Base-by-base conservation (phyloP, 2,888 invertebrate species). In the Zaprionus obscuricornis region DNA sequence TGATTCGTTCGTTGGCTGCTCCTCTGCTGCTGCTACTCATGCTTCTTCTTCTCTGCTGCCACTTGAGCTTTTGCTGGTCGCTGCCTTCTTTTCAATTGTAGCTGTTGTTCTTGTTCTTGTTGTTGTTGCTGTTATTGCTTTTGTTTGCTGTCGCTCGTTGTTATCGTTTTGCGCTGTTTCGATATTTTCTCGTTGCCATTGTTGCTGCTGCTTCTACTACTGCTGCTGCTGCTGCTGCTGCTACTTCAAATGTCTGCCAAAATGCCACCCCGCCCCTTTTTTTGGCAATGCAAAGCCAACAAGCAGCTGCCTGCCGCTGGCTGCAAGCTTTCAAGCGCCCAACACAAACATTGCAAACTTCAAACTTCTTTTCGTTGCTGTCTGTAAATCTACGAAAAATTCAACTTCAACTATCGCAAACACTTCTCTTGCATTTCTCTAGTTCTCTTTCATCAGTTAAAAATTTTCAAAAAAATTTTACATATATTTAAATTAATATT, bases 151-250 rank as follows among this genome's bases (percentile, higher is more conserved):
- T 17, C 29, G 50, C 51, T 51, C 62, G 64, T 59, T 66, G 66
- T 67, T 71, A 67, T 67, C 71, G 72, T 72, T 68, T 58, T n/a
- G n/a, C n/a, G 77, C 76, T 75, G 57, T 62, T 82, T 82, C 82
- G 77, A 72, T 74, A 68, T 81, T 77, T 68, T 50, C 65, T 55
- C 47, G 73, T 50, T 54, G 47, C 57, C 65, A 42, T 47, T 51
- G 67, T 59, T 66, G 68, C 40, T 47, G 10, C 29, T 50, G 13
- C 17, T 22, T 45, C 24, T 43, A 17, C 20, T 29, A 10, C 27
- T 50, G 46, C 50, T 50, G 45, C 39, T 54, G 54, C 27, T 55
- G 20, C 55, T 27, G 16, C 16, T 36, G 11, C 46, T 34, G 13
- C 29, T 29, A 14, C n/a, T 24, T 33, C 74, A 66, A 58, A 60